Base-by-base conservation (phyloP, 2,113 vertebrate species). In the Passer montanus region DNA sequence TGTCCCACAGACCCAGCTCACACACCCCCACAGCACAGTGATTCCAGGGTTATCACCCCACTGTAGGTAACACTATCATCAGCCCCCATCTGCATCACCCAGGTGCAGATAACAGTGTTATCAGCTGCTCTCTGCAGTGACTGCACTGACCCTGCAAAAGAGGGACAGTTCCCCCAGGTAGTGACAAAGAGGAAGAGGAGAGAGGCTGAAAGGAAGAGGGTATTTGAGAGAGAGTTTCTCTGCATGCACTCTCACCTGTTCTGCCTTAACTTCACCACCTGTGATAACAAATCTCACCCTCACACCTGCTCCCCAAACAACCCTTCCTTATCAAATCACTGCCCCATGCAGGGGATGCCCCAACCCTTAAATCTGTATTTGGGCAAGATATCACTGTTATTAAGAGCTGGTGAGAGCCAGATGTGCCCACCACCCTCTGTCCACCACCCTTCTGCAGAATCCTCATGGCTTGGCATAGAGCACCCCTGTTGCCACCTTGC, bases 371-470 rank as follows among this genome's bases (percentile, higher is more conserved):
- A 77, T 17, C 22, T 3, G 0, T 11, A 30, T 21, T 60, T 31
- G 31, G 35, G 22, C 1, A 12, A 60, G 28, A 70, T 4, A 43
- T n/a, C 4, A 4, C 47, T 6, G 0, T 15, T 28, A 23, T 0
- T 1, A 11, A 49, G 41, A 58, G 44, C 63, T 77, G 50, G 37
- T 69, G 52, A 87, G 56, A 46, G 49, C 16, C 28, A 58, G 13
- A n/a, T 0, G 0, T 60, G 49, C 19, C 33, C 46, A n/a, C 9
- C 28, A 44, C 14, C 26, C 23, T 41, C 24, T 26, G 33, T 7
- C 8, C 52, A 73, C 14, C 69, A 75, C 12, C 21, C 14, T 43
- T 21, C 74, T 50, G 31, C 69, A 84, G 47, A 13, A 37, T 33
- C 35, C 31, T 39, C 24, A 6, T 12, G 30, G 64, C 43, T n/a